Percentiles rank a stretch among this genome's conserved stretches.
Evolutionary conservation across 2,888 invertebrate genomes (phyloP).

Genomic region (Lycophotia porphyrea): DNA sequence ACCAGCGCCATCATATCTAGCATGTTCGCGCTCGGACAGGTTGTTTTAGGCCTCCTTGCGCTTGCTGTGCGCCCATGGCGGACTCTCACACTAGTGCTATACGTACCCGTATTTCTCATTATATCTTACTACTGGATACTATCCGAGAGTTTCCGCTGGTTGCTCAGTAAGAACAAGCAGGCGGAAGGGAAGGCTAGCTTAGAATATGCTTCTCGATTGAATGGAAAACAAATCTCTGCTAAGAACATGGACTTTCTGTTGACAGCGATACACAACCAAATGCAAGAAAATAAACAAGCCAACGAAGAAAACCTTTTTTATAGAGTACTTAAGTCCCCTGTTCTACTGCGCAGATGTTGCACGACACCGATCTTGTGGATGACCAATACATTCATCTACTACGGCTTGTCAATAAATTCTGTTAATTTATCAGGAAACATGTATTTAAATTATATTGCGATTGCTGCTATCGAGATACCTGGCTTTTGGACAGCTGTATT

Average conservation of each 20-base stretch:
- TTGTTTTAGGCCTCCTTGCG: slow-evolving; percentile 92
- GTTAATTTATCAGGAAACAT: slow-evolving; percentile 93
- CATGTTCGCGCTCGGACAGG: slow-evolving; percentile 93
- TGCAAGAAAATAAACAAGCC: slow-evolving; percentile 62
- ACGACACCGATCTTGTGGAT: slow-evolving; percentile 95
- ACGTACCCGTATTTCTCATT: slow-evolving; percentile 92
- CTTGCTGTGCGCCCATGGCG: slow-evolving; percentile 93
- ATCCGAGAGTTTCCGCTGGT: slow-evolving; percentile 94
- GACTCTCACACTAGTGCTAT: slow-evolving; percentile 91
- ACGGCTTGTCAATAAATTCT: slow-evolving; percentile 94
- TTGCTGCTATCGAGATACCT: slow-evolving; percentile 92
- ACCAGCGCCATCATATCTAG: slow-evolving; percentile 93
- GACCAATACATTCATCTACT: slow-evolving; percentile 94
- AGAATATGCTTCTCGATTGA: slow-evolving; percentile 91
- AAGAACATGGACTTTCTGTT: slow-evolving; percentile 82
- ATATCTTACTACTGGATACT: slow-evolving; percentile 92
- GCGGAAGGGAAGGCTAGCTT: slow-evolving; percentile 91
- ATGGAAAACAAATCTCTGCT: slow-evolving; percentile 89
- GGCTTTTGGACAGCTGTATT: slow-evolving; percentile 92
- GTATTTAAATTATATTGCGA: slow-evolving; percentile 93
- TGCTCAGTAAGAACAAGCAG: slow-evolving; percentile 92
- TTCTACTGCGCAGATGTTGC: slow-evolving; percentile 90
- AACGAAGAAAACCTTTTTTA: slow-evolving; percentile 73
- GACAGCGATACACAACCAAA: slow-evolving; percentile 76
- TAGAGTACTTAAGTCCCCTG: slow-evolving; percentile 88